Percentiles rank a stretch among this genome's conserved stretches.
phyloP scores from a whole-genome alignment of 2,888 invertebrate species.

The Neoascia interrupta region DNA sequence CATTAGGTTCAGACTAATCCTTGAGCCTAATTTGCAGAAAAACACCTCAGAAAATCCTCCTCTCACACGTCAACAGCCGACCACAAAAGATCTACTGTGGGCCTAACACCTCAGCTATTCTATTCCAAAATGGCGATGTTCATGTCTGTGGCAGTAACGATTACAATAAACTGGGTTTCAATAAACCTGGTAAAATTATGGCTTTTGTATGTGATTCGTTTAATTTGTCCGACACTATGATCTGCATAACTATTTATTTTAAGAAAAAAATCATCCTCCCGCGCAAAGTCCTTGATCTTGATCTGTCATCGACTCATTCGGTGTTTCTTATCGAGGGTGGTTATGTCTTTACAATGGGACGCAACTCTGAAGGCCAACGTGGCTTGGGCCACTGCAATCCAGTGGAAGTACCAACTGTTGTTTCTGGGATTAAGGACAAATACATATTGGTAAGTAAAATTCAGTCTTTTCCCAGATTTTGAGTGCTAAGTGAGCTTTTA shows the following conservation, averaged over 20 bases:
- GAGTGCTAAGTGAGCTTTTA: too few species aligned
- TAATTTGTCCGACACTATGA: too few species aligned
- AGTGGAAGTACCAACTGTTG: slow-evolving; percentile 74
- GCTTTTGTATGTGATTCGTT: slow-evolving; percentile 73
- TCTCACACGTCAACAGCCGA: slow-evolving; percentile 79
- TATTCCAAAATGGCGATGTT: slow-evolving; percentile 83
- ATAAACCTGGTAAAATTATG: slow-evolving; percentile 75
- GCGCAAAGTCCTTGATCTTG: slow-evolving; percentile 82
- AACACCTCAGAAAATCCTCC: slow-evolving; percentile 75
- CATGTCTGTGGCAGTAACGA: slow-evolving; percentile 84
- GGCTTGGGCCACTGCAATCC: slow-evolving; percentile 80
- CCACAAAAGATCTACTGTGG: slow-evolving; percentile 83
- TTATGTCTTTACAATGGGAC: slow-evolving; percentile 84
- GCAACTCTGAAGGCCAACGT: slow-evolving; percentile 84
- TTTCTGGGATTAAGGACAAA: slow-evolving; percentile 76
- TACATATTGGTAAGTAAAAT: slow-evolving; percentile 74
- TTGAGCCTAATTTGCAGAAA: slow-evolving; percentile 73
- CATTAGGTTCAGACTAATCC: too few species aligned
- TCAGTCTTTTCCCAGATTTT: neutral
- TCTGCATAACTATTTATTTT: slow-evolving; percentile 69
- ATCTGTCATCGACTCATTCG: slow-evolving; percentile 83
- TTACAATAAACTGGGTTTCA: slow-evolving; percentile 84
- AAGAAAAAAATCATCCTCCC: slow-evolving; percentile 81
- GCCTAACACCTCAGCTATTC: slow-evolving; percentile 82
- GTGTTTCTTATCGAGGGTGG: slow-evolving; percentile 84